phyloP scores from a whole-genome alignment of 2,888 invertebrate species.

The Amiota mariae region DNA sequence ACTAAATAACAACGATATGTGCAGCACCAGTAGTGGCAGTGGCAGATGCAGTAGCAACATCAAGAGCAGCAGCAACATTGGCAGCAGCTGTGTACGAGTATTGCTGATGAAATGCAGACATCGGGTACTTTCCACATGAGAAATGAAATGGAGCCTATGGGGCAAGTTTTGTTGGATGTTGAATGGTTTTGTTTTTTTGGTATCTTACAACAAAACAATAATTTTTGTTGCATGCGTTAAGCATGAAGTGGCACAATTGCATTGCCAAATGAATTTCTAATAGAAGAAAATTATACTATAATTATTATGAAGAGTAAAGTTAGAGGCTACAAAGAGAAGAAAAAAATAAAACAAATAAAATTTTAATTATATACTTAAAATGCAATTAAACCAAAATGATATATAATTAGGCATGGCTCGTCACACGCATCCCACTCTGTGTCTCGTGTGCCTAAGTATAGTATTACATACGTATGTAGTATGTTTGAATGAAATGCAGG shows the following conservation, averaged over 20 bases:
- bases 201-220: too few relatives aligned
- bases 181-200: too few relatives aligned
- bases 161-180: too few relatives aligned
- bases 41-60: background rate
- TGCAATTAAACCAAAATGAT: conserved; percentile 1
- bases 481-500: too few relatives aligned
- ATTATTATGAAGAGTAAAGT: too few relatives aligned
- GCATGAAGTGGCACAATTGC: background rate
- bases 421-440: too few relatives aligned
- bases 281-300: background rate
- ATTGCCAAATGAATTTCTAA: background rate
- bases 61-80: background rate
- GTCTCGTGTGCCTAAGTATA: too few relatives aligned
- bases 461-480: too few relatives aligned
- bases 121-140: too few relatives aligned
- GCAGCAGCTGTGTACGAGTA: background rate
- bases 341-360: background rate
- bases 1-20: conserved; percentile 57
- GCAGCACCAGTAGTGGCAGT: background rate
- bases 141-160: too few relatives aligned
- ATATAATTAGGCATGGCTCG: background rate
- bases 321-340: background rate
- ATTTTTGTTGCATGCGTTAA: too few relatives aligned
- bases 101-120: background rate
- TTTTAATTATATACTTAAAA: background rate